These are phyloP conservation scores for Progne subis DNA, from an alignment of 2,113 vertebrate genomes.

Conservation along the genomic window DNA sequence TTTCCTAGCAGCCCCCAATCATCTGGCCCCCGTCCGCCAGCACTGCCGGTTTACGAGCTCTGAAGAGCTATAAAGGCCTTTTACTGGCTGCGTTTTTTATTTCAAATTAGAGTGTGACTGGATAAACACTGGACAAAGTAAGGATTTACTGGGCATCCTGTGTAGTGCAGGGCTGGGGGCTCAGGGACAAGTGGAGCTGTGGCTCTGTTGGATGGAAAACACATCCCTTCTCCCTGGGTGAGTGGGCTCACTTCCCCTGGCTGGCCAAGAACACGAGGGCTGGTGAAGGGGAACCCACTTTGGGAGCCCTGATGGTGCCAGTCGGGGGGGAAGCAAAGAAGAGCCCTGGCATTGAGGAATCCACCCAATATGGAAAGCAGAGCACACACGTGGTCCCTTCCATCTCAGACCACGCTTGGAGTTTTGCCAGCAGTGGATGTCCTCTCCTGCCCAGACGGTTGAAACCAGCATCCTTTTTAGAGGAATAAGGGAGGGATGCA, in stretches of 20 bases:
- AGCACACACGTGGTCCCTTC: fast-evolving
- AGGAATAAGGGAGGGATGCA: neutral
- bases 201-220: fast-evolving
- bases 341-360: neutral
- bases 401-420: fast-evolving
- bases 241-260: fast-evolving
- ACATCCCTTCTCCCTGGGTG: fast-evolving
- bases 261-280: fast-evolving
- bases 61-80: conserved; percentile 58
- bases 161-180: neutral
- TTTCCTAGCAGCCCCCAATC: conserved; percentile 36
- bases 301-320: fast-evolving
- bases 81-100: conserved; percentile 44
- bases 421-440: neutral
- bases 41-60: conserved; percentile 50
- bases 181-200: neutral
- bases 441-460: neutral
- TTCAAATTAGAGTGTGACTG: conserved; percentile 55
- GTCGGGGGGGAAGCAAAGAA: neutral
- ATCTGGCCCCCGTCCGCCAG: neutral
- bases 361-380: neutral
- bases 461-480: neutral
- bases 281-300: neutral
- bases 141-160: neutral
- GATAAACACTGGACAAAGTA: conserved; percentile 53